Conservation (phyloP, 1,140 invertebrate genomes). For the Leptestheria dahalacensis region DNA sequence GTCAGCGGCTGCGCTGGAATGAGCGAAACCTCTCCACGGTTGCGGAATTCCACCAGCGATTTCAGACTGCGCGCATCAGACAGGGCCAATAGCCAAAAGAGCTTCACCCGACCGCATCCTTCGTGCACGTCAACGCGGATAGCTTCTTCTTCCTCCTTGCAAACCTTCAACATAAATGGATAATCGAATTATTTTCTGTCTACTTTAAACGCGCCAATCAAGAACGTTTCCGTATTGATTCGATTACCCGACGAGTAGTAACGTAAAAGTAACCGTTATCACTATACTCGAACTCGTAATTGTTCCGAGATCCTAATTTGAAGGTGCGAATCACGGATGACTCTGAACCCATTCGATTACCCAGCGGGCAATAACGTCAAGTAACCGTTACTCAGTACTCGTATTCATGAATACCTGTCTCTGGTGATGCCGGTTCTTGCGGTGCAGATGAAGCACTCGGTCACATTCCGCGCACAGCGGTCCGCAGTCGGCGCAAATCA, state of each 20-base stretch:
- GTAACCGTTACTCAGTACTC: too few species aligned
- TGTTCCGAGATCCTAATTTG: too few species aligned
- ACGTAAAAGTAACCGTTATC: too few species aligned
- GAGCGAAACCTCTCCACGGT: conserved; percentile 38
- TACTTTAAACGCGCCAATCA: too few species aligned
- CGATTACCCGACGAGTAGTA: too few species aligned
- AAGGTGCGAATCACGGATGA: too few species aligned
- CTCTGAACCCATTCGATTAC: too few species aligned
- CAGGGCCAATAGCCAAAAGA: conserved; percentile 85
- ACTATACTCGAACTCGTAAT: too few species aligned
- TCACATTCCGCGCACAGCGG: conserved; percentile 92
- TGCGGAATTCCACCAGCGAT: conserved; percentile 78
- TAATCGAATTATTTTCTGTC: too few species aligned
- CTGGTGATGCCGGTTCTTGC: conserved; percentile 68
- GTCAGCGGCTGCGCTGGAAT: conserved; percentile 24
- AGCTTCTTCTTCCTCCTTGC: conserved; percentile 83
- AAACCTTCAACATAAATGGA: conserved; percentile 40
- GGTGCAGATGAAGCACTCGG: conserved; percentile 78
- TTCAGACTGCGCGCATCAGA: conserved; percentile 86
- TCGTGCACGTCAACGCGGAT: conserved; percentile 78
- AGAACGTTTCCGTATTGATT: too few species aligned
- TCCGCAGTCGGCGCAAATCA: conserved; percentile 76
- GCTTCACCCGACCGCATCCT: conserved; percentile 83
- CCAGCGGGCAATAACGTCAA: too few species aligned
- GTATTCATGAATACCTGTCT: conserved; percentile 46